phyloP scores from a whole-genome alignment of 2,888 invertebrate species.

The Idaea dimidiata region DNA sequence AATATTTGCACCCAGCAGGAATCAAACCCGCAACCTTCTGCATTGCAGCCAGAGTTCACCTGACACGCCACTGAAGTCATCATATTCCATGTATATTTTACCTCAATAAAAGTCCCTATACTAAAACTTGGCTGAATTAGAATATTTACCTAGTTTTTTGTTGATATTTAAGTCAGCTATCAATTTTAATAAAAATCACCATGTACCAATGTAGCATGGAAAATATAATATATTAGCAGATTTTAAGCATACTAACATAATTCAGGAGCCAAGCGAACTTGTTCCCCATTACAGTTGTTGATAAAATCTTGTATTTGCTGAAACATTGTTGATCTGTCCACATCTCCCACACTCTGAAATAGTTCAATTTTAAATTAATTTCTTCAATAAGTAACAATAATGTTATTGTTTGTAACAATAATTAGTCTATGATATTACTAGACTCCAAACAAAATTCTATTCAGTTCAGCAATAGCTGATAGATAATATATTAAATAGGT shows the following conservation, averaged over 20 bases:
- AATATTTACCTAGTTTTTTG: too few relatives aligned
- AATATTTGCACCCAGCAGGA: too few relatives aligned
- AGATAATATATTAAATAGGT: neutral
- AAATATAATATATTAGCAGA: slow-evolving; percentile 1
- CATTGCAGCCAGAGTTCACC: too few relatives aligned
- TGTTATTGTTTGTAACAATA: too few relatives aligned
- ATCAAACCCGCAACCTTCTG: too few relatives aligned
- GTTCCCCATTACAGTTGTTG: slow-evolving; percentile 92
- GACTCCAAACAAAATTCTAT: neutral
- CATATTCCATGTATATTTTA: too few relatives aligned
- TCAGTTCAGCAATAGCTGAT: neutral
- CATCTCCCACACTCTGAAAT: slow-evolving; percentile 61
- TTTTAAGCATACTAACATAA: slow-evolving; percentile 83
- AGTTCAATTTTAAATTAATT: neutral
- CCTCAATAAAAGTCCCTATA: too few relatives aligned
- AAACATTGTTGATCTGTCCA: slow-evolving; percentile 80
- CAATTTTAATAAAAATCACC: too few relatives aligned
- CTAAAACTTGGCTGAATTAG: too few relatives aligned
- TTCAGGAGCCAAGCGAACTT: slow-evolving; percentile 92
- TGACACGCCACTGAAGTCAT: too few relatives aligned
- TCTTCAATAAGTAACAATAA: too few relatives aligned
- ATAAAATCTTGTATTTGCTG: slow-evolving; percentile 93
- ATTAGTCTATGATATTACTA: neutral
- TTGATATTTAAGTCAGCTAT: too few relatives aligned
- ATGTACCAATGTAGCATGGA: neutral